Evolutionary conservation across 2,113 vertebrate genomes (phyloP).

Genomic region (Hystrix cristata): DNA sequence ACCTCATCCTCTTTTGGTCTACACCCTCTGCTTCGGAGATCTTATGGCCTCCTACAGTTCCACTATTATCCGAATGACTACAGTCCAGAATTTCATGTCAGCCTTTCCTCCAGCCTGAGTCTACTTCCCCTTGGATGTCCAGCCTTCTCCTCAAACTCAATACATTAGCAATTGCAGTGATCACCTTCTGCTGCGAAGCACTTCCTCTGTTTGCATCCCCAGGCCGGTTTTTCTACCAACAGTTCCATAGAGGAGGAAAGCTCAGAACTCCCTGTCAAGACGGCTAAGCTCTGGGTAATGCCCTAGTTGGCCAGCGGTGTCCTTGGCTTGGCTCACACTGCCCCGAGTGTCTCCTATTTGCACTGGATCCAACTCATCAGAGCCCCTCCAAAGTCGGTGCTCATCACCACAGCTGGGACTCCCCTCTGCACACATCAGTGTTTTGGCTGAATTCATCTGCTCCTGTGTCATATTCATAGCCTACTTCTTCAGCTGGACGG

Average conservation of each 20-base stretch:
- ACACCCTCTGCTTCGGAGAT: neutral
- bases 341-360: neutral
- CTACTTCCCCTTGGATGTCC: neutral
- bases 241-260: neutral
- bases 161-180: neutral
- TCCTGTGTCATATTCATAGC: accelerated
- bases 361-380: neutral
- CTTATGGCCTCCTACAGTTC: accelerated
- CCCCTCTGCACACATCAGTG: neutral
- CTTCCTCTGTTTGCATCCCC: neutral
- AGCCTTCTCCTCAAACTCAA: neutral
- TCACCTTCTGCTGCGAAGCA: neutral
- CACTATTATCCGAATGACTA: neutral
- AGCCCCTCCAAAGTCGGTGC: neutral
- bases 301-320: neutral
- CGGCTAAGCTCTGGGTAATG: neutral
- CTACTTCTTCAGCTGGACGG: neutral
- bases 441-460: neutral
- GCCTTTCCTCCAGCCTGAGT: neutral
- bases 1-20: neutral
- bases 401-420: accelerated
- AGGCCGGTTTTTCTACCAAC: neutral
- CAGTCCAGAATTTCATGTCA: neutral
- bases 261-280: neutral
- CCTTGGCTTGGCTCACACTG: neutral